Base-by-base conservation (phyloP, 1,140 invertebrate species). In the Ceratitis capitata region DNA sequence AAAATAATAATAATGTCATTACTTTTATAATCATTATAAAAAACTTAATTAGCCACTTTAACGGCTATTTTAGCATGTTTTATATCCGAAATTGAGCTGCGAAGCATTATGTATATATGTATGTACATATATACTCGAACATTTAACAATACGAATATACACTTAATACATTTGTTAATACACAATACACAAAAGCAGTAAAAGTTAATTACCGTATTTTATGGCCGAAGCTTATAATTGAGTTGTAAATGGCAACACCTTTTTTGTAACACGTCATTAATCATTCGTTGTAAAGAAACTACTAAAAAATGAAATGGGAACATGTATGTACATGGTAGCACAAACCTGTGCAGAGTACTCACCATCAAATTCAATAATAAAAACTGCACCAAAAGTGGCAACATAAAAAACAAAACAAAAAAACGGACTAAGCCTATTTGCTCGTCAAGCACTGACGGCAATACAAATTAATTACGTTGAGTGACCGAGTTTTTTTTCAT, bases 171-270 rank as follows among this genome's bases (percentile, higher is more conserved):
- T 78, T 23, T n/a, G n/a, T n/a, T n/a, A 42, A 42, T n/a, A 47
- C 39, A 45, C 35, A 78, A 78, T 45, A 9, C 69, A 47, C 69
- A 32, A 39, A 19, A 78, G 32, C 69, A 78, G 39, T 39, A 74
- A 74, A 74, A 78, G 69, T 78, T 78, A 78, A 78, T 42, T 42
- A 78, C 69, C 69, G 69, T 78, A 78, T 78, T 78, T 69, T 78
- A 78, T 45, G 69, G 23, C 35, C 39, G 3, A 14, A 35, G 69
- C 69, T 45, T 78, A 45, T 78, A 78, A 78, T 78, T 78, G 69
- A 78, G 69, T 78, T 78, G 69, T 78, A 78, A 78, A 78, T 45
- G 69, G 69, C 69, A 78, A 45, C 69, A 78, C 69, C 69, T 78
- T 45, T 45, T 78, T 78, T 78, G 39, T 78, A 78, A 78, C 69